Evolutionary conservation across 1,140 invertebrate genomes (phyloP).

Genomic region (Leptopilina boulardi): DNA sequence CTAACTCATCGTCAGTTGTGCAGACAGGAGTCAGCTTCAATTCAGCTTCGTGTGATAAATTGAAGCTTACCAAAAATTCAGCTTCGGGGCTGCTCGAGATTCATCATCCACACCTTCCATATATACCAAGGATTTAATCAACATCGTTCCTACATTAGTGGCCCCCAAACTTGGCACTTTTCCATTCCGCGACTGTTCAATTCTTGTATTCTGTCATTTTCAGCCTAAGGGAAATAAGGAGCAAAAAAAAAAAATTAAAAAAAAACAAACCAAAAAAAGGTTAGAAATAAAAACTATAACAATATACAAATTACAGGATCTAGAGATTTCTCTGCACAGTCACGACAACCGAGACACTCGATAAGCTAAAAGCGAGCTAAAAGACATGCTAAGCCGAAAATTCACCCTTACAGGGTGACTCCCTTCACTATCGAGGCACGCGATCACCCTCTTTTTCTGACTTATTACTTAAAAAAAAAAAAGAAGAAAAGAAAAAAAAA

Average conservation of each 20-base stretch:
- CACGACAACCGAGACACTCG: background rate
- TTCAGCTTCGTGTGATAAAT: conserved; percentile 17
- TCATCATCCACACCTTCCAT: background rate
- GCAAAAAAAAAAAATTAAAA: background rate
- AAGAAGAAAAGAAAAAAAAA: background rate
- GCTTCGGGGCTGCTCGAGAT: background rate
- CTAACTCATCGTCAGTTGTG: background rate
- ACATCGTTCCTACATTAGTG: conserved; percentile 27
- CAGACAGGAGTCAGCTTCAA: conserved; percentile 23
- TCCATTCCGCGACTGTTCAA: background rate
- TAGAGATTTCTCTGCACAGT: background rate
- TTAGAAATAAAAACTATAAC: background rate
- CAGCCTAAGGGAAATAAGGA: background rate
- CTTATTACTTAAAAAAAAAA: no score
- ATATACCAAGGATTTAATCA: background rate
- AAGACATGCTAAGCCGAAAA: background rate
- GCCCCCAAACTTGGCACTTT: background rate
- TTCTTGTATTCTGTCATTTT: background rate
- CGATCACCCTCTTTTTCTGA: background rate
- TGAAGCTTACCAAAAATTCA: conserved; percentile 28
- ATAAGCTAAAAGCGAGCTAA: conserved; percentile 4
- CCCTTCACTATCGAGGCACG: background rate
- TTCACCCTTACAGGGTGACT: background rate
- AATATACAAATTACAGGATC: background rate
- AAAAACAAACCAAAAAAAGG: background rate